phyloP scores from a whole-genome alignment of 2,888 invertebrate genomes.

The Hyposoter dolosus region DNA sequence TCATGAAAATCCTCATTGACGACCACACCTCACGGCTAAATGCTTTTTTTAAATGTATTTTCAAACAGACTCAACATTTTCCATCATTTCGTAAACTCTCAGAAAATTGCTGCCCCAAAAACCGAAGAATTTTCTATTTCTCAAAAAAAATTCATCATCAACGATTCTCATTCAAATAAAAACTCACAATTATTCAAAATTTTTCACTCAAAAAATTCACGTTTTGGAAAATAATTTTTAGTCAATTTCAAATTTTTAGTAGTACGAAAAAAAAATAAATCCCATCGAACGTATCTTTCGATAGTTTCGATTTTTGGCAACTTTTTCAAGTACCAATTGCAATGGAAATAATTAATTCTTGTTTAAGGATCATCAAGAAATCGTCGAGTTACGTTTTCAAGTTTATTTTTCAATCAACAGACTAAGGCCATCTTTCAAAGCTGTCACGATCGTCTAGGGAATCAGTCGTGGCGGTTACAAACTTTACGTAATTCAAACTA shows the following conservation, averaged over 20 bases:
- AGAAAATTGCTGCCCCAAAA: not conserved
- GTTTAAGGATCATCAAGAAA: not conserved
- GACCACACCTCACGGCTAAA: slow-evolving; percentile 17
- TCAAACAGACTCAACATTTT: not conserved
- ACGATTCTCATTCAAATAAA: not conserved
- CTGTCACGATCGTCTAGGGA: slow-evolving; percentile 21
- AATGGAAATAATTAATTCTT: slow-evolving; percentile 28
- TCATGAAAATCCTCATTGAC: slow-evolving; percentile 46
- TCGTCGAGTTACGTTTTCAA: not conserved
- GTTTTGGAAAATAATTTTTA: not conserved
- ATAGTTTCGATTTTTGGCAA: not conserved
- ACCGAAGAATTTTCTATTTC: not conserved
- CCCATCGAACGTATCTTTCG: not conserved
- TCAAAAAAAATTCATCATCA: not conserved
- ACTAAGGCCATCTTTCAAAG: slow-evolving; percentile 36
- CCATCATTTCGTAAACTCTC: slow-evolving; percentile 10
- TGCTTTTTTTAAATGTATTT: slow-evolving; percentile 15
- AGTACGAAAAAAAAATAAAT: not conserved
- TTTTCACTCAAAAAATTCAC: not conserved
- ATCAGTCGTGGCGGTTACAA: slow-evolving; percentile 35
- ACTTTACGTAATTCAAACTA: slow-evolving; percentile 59
- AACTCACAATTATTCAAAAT: too few species aligned
- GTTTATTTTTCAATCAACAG: slow-evolving; percentile 1
- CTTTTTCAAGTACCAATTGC: not conserved
- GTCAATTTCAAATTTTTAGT: not conserved